Conservation (phyloP, 2,113 vertebrate genomes). For the Tragelaphus imberbis region DNA sequence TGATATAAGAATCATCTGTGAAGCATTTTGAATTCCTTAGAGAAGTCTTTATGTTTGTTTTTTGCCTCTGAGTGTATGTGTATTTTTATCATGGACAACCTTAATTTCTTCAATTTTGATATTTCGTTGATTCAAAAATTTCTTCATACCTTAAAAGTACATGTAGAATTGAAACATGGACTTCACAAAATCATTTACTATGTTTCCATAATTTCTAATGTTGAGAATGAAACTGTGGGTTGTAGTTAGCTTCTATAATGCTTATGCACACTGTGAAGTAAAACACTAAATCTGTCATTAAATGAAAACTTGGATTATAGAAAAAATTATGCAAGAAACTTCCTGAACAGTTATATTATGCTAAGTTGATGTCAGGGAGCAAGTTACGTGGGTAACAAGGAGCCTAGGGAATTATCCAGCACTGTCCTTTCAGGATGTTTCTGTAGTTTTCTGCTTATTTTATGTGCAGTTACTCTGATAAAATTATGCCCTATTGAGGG, state of each 20-base stretch:
- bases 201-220: neutral
- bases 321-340: neutral
- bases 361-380: neutral
- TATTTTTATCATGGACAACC: neutral
- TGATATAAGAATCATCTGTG: constrained; percentile 37
- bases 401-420: neutral
- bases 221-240: constrained; percentile 13
- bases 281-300: constrained; percentile 39
- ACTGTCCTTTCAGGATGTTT: neutral
- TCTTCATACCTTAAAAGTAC: constrained; percentile 6
- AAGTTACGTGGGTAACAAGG: neutral
- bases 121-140: constrained; percentile 29
- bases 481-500: neutral
- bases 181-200: constrained; percentile 2
- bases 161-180: constrained; percentile 18
- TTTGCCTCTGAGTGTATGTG: neutral
- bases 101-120: constrained; percentile 28
- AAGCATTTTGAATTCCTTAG: constrained; percentile 43
- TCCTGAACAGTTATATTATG: constrained; percentile 8
- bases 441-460: neutral
- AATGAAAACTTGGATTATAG: constrained; percentile 29
- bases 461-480: neutral
- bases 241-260: constrained; percentile 19
- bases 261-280: neutral
- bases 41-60: neutral